phyloP scores from a whole-genome alignment of 2,888 invertebrate genomes.

The Euzophera pinguis region DNA sequence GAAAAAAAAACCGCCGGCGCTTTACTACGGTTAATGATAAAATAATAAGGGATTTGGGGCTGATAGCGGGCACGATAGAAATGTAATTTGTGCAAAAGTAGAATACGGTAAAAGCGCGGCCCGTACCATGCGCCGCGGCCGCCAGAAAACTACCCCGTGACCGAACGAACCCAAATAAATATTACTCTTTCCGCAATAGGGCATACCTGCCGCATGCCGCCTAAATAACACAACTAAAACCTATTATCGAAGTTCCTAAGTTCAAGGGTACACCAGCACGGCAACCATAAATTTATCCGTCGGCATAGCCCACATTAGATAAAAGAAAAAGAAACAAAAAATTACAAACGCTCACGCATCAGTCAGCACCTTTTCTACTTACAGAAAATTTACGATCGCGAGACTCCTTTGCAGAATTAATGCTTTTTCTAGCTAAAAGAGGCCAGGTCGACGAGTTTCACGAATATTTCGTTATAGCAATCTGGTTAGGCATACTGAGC shows the following conservation, averaged over 20 bases:
- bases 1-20: constrained; percentile 46
- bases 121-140: constrained; percentile 64
- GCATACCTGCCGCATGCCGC: constrained; percentile 25
- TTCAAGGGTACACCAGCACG: constrained; percentile 32
- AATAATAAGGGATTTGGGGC: constrained; percentile 72
- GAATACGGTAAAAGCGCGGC: constrained; percentile 45
- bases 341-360: constrained; percentile 40
- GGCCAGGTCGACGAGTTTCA: constrained; percentile 59
- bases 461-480: constrained; percentile 71
- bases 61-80: constrained; percentile 75
- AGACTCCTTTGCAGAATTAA: constrained; percentile 47
- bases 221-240: constrained; percentile 43
- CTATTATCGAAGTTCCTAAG: constrained; percentile 25
- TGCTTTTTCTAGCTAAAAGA: constrained; percentile 37
- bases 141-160: constrained; percentile 66
- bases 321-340: constrained; percentile 42
- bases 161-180: constrained; percentile 56
- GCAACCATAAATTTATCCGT: constrained; percentile 31
- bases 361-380: constrained; percentile 57
- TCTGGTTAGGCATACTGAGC: constrained; percentile 71
- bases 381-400: constrained; percentile 49
- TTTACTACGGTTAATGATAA: constrained; percentile 73
- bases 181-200: constrained; percentile 41
- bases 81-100: constrained; percentile 76
- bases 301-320: no score